phyloP scores from a whole-genome alignment of 2,797 vertebrate genomes.

The Sphaeramia orbicularis region DNA sequence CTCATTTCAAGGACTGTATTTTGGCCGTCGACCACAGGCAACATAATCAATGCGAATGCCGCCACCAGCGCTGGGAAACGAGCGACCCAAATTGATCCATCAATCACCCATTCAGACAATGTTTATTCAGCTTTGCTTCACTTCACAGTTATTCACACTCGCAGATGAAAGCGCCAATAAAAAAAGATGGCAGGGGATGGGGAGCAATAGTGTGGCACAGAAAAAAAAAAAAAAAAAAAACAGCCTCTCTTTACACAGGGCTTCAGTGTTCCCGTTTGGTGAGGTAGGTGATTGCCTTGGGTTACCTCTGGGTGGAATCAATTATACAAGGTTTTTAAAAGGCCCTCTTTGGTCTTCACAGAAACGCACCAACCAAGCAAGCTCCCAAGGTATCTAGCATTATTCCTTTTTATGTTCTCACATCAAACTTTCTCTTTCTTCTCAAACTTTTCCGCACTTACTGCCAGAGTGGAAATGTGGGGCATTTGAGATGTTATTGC shows the following conservation, averaged over 20 bases:
- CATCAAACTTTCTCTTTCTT: constrained; percentile 76
- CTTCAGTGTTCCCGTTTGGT: constrained; percentile 52
- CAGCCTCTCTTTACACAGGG: constrained; percentile 51
- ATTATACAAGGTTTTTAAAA: constrained; percentile 77
- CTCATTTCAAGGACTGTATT: constrained; percentile 76
- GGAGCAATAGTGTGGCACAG: constrained; percentile 33
- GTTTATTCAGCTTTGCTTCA: constrained; percentile 75
- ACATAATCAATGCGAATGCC: constrained; percentile 71
- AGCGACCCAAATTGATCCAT: constrained; percentile 77
- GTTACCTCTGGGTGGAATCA: constrained; percentile 76
- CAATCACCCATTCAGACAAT: constrained; percentile 74
- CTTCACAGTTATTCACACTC: constrained; percentile 63
- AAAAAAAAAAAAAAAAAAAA: too few species aligned
- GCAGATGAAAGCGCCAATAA: constrained; percentile 65
- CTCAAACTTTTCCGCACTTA: constrained; percentile 73
- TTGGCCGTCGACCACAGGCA: constrained; percentile 68
- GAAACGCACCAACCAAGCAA: constrained; percentile 50
- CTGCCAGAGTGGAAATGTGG: constrained; percentile 69
- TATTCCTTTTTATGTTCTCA: constrained; percentile 74
- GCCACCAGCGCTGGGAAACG: constrained; percentile 54
- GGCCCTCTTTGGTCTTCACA: constrained; percentile 70
- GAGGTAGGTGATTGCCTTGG: constrained; percentile 68
- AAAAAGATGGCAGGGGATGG: constrained; percentile 45
- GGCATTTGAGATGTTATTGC: constrained; percentile 69
- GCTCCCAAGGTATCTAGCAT: constrained; percentile 63